A percentile compares a stretch with the other conserved stretches of the same genome.
Evolutionary conservation across 1,140 invertebrate genomes (phyloP).

Genomic region (Calephelis nemesis): DNA sequence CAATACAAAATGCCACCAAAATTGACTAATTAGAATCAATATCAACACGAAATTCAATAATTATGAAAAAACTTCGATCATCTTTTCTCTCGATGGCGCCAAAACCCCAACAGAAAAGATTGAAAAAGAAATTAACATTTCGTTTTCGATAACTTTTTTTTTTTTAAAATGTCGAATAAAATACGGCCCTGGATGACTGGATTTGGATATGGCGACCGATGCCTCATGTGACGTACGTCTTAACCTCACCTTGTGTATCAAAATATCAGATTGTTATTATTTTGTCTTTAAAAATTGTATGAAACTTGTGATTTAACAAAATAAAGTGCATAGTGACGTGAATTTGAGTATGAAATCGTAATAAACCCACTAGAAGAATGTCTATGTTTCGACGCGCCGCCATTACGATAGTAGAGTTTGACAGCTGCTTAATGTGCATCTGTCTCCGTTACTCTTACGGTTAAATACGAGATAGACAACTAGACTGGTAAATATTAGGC

Average conservation of each 20-base stretch:
- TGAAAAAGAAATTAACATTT: too few species aligned
- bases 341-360: constrained; percentile 30
- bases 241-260: constrained; percentile 55
- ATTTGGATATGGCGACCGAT: constrained; percentile 70
- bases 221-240: constrained; percentile 55
- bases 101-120: too few species aligned
- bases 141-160: background rate
- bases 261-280: constrained; percentile 38
- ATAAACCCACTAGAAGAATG: constrained; percentile 26
- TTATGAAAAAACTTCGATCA: too few species aligned
- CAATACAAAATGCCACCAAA: too few species aligned
- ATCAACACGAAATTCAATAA: too few species aligned
- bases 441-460: constrained; percentile 49
- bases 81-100: too few species aligned
- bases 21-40: too few species aligned
- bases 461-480: constrained; percentile 37
- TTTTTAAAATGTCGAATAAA: constrained; percentile 25
- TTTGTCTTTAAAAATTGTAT: constrained; percentile 12
- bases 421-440: constrained; percentile 45
- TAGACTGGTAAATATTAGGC: constrained; percentile 6
- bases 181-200: constrained; percentile 54
- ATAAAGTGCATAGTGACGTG: constrained; percentile 35
- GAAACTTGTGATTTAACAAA: constrained; percentile 23
- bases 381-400: constrained; percentile 50
- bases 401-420: constrained; percentile 49